phyloP scores from a whole-genome alignment of 2,888 invertebrate genomes.

The Uropetala carovei region DNA sequence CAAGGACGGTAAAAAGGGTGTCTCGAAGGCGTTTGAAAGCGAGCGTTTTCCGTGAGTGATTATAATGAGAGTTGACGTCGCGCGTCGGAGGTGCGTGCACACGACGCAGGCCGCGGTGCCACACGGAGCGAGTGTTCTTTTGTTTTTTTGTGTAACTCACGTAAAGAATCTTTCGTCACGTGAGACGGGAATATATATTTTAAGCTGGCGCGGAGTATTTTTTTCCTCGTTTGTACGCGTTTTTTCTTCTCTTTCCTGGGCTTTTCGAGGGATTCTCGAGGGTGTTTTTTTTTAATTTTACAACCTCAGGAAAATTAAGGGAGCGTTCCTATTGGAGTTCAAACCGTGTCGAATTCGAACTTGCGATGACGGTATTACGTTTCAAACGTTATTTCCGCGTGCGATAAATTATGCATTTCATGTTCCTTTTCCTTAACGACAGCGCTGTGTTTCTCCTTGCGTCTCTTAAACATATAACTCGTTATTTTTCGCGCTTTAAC shows the following conservation, averaged over 20 bases:
- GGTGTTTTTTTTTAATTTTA: background rate
- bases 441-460: too few relatives aligned
- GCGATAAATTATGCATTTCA: background rate
- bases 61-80: too few relatives aligned
- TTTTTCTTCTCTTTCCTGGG: background rate
- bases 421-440: background rate
- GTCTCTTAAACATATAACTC: too few relatives aligned
- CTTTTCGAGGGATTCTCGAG: background rate
- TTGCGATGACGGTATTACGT: background rate
- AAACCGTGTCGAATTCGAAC: constrained; percentile 20
- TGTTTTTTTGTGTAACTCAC: background rate
- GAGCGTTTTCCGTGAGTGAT: background rate
- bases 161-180: constrained; percentile 49
- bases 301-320: background rate
- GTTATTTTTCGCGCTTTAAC: too few relatives aligned
- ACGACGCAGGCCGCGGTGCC: background rate
- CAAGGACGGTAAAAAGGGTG: background rate
- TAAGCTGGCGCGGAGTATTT: constrained; percentile 2
- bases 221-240: background rate
- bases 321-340: background rate
- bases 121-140: background rate
- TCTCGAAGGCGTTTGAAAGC: background rate
- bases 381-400: background rate
- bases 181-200: constrained; percentile 11
- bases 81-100: background rate